Evolutionary conservation across 1,140 invertebrate genomes (phyloP), one percentile per base, ranked within the genome.

Genomic region (Xylocopa sonorina): DNA sequence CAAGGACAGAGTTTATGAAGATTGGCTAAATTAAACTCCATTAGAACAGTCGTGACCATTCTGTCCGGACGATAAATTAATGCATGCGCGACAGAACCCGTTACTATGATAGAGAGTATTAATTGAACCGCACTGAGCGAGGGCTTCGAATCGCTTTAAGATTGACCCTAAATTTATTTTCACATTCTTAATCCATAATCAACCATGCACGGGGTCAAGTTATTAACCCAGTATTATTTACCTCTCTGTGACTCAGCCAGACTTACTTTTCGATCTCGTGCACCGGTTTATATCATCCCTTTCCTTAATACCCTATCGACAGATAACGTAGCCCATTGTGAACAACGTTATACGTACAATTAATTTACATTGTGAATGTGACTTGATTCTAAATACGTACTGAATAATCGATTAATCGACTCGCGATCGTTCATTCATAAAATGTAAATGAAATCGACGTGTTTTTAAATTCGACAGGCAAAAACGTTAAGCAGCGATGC

Each of bases 11-110:
- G 32, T 69, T 58, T 77, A 69, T 38, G 79, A 80, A 77, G 79
- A 80, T 81, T 76, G 79, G 73, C 73, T 77, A 67, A 77, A 81
- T 81, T 81, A 62, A 81, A 81, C 55, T 81, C 74, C 73, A 81
- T 81, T 77, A 69, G 64, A 48, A 24, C 53, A 68, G 57, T 77
- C 63, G 64, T n/a, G 53, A 67, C 43, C 55, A 62, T 60, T 48
- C 43, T 58, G 77, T 24, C 57, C 63, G 46, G 46, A 50, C 63
- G 55, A 67, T 21, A 74, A 46, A n/a, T n/a, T n/a, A n/a, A 79
- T 63, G 50, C 48, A 53, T 21, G 60, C 58, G 51, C 63, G 43
- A 64, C 72, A 41, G 50, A 66, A 62, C 29, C 53, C 24, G 53
- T 69, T 69, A 58, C 74, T 77, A 77, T 21, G 74, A 58, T 69